Conservation (phyloP, 2,113 vertebrate genomes). For the Recurvirostra avosetta region DNA sequence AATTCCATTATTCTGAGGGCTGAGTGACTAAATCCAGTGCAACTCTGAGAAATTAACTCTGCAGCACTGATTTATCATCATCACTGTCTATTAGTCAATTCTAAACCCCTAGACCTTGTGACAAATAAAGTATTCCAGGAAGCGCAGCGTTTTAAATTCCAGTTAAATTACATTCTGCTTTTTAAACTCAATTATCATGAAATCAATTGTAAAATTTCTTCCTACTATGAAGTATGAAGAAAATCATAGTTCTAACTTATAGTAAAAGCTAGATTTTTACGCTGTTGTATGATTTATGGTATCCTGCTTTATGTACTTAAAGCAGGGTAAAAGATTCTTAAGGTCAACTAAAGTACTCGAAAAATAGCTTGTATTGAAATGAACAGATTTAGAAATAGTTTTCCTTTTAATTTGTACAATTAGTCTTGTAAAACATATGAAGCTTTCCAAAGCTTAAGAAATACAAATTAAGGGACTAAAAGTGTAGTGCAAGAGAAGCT, state of each 20-base stretch:
- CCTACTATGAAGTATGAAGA: background rate
- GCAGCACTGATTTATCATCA: slow-evolving; percentile 57
- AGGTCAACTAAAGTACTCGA: background rate
- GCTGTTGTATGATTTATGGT: background rate
- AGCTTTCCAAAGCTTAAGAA: slow-evolving; percentile 17
- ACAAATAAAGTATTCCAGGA: slow-evolving; percentile 54
- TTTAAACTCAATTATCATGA: slow-evolving; percentile 52
- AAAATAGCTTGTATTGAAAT: background rate
- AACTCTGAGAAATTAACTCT: slow-evolving; percentile 46
- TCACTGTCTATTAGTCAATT: slow-evolving; percentile 58
- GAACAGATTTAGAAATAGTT: background rate
- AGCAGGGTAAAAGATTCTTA: background rate
- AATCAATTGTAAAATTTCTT: slow-evolving; percentile 48
- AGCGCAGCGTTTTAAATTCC: slow-evolving; percentile 41
- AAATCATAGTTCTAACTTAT: background rate
- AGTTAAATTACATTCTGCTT: slow-evolving; percentile 45
- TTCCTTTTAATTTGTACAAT: background rate
- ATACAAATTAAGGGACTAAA: background rate
- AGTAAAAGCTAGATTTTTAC: background rate
- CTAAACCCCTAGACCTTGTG: slow-evolving; percentile 15
- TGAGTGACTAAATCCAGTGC: slow-evolving; percentile 20
- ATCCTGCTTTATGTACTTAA: background rate
- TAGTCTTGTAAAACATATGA: background rate
- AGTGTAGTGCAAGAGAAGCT: background rate
- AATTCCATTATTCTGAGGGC: background rate